Percentiles rank a stretch among this genome's conserved stretches.
These are phyloP conservation scores for Drosophila putrida DNA, from an alignment of 2,888 invertebrate species.

Conservation along the genomic window DNA sequence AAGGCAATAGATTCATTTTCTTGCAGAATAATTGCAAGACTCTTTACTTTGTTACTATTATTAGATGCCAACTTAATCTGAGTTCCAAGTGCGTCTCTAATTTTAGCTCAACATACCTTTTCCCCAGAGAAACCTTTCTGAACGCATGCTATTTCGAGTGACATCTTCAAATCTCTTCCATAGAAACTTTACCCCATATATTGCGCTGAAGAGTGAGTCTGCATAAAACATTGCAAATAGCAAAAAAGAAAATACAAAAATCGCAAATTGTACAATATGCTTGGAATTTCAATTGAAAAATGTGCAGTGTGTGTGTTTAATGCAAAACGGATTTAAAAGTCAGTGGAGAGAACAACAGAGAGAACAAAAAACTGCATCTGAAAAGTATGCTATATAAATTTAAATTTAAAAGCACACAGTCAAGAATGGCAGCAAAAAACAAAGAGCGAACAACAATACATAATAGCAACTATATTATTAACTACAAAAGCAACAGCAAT, in stretches of 20 bases:
- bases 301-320: background rate
- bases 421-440: constrained; percentile 2
- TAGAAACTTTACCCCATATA: constrained; percentile 5
- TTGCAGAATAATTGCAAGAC: no score
- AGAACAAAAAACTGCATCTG: background rate
- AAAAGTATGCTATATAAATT: constrained; percentile 14
- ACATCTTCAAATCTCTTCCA: background rate
- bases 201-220: constrained; percentile 7
- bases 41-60: no score
- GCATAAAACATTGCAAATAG: constrained; percentile 9
- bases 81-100: no score
- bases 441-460: constrained; percentile 1
- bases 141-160: background rate
- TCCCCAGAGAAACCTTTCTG: background rate
- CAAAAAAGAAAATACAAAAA: background rate
- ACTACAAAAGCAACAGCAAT: constrained; percentile 21
- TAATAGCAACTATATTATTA: constrained; percentile 24
- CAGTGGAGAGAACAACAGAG: background rate
- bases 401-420: constrained; percentile 1
- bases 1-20: no score
- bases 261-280: background rate
- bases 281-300: constrained; percentile 9
- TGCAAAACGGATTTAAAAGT: constrained; percentile 4
- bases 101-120: background rate
- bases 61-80: background rate